Base-by-base conservation (phyloP, 2,113 vertebrate genomes). In the Pongo pygmaeus region DNA sequence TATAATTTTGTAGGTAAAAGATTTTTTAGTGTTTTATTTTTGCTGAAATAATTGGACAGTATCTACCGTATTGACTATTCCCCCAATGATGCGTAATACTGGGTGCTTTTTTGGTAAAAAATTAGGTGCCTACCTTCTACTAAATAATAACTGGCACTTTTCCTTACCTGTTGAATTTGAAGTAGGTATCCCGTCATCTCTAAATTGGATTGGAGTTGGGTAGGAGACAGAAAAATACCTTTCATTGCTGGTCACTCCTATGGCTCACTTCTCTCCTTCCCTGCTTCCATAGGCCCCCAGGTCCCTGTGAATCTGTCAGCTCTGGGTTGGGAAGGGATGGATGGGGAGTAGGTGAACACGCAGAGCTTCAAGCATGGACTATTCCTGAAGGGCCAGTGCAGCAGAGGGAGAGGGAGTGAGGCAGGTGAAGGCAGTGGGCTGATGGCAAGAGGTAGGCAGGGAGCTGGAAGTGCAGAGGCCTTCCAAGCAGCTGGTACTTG, bases 121-220 rank as follows among this genome's bases (percentile, higher is more conserved):
- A 83, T 48, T 55, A 93, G 85, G 77, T 85, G 38, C 43, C 81
- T 91, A 77, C 17, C 9, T 95, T 55, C 46, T 94, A 55, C 48
- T 79, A 78, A 94, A 75, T 84, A 23, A 69, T 91, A 87, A 94
- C 43, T 35, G 69, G 22, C 38, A 79, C 61, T 90, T 91, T 74
- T 93, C 84, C 93, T 97, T 94, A 95, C 91, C 79, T 91, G 85
- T 84, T 84, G 91, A 91, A 95, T 86, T 84, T 94, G 84, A 88
- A 94, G 91, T 93, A 84, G 84, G 13, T 84, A 70, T 90, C 22
- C 22, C 16, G 3, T 94, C 89, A 91, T 93, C 89, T 94, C 70
- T 90, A 93, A 97, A 81, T 84, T 90, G 57, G 38, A 35, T 74
- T 88, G 81, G 64, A 98, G 81, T 77, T 93, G 85, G 70, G 72